Evolutionary conservation across 2,888 invertebrate genomes (phyloP), one percentile per base, ranked within the genome.

Genomic region (Lissonota sp.): DNA sequence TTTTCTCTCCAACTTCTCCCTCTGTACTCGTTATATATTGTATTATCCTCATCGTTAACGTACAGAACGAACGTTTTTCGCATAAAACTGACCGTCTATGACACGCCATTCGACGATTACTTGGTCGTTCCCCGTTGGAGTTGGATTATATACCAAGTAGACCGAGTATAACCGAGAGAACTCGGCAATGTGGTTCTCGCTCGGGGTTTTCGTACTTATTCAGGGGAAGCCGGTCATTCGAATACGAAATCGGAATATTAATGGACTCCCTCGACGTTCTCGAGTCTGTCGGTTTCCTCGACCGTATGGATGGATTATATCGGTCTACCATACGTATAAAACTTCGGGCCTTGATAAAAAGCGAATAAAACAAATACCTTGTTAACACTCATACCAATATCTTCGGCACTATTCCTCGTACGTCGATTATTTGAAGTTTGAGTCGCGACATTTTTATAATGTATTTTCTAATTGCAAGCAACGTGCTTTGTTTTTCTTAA

Each of bases 161-260:
- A 26, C n/a, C n/a, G n/a, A 39, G 39, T 7, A 49, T 49, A 37
- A 64, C 26, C 37, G 49, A 64, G 49, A 8, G 37, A 64, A 64
- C 49, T 63, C 8, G 10, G 26, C 46, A 6, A 12, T 58, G 58
- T 58, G 12, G 12, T 49, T 64, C 37, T 49, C 4, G 49, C 49
- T 16, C 64, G 49, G n/a, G 14, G 76, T 66, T 53, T 53, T 39
- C 51, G 12, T 51, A 40, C 14, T 39, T 84, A 80, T 79, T 80
- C 79, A 74, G 83, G 83, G 80, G 79, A 82, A 83, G 78, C 84
- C 81, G 83, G 82, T 71, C 86, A 84, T 84, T 84, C 81, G 87
- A 87, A 88, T 88, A 88, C 84, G 83, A 85, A 87, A 87, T 87
- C 84, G 84, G 86, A 80, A 85, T 88, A 86, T 86, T 88, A 89